These are phyloP conservation scores for Pharmacophagus antenor DNA, from an alignment of 2,888 invertebrate species.

Conservation along the genomic window DNA sequence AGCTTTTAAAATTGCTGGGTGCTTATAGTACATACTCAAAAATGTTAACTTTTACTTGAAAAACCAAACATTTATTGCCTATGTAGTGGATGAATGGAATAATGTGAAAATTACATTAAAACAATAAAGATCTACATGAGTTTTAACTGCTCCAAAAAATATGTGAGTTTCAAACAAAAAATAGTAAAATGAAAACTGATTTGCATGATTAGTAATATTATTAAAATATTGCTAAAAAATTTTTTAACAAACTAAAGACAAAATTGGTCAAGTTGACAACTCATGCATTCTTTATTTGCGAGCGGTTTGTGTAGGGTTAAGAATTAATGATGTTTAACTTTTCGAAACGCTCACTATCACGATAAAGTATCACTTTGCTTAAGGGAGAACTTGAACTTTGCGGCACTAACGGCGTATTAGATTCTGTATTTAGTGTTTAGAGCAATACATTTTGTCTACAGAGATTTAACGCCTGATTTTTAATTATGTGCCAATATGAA, in stretches of 20 bases:
- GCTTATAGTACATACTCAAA: constrained; percentile 20
- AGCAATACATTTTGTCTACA: constrained; percentile 10
- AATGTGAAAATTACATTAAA: constrained; percentile 16
- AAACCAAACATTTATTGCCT: constrained; percentile 8
- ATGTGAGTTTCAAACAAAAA: constrained; percentile 6
- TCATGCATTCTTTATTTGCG: constrained; percentile 34
- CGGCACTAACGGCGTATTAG: constrained; percentile 36
- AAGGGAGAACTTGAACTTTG: constrained; percentile 44
- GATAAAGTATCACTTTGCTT: constrained; percentile 50
- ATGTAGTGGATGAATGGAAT: constrained; percentile 11
- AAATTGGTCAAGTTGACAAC: constrained; percentile 36
- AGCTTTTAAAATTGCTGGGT: constrained; percentile 27
- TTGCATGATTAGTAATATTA: constrained; percentile 13
- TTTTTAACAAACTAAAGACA: constrained; percentile 47
- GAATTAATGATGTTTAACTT: constrained; percentile 49
- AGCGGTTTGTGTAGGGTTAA: constrained; percentile 49
- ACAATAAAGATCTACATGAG: constrained; percentile 12
- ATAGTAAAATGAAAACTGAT: constrained; percentile 15
- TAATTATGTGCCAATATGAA: constrained; percentile 29
- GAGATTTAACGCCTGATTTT: constrained; percentile 21
- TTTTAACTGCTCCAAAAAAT: constrained; percentile 11
- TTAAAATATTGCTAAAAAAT: constrained; percentile 27
- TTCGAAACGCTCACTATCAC: constrained; percentile 51
- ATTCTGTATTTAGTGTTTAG: constrained; percentile 17
- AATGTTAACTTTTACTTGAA: constrained; percentile 9